Base-by-base conservation (phyloP, 2,888 invertebrate species). In the Amphipyra berbera region DNA sequence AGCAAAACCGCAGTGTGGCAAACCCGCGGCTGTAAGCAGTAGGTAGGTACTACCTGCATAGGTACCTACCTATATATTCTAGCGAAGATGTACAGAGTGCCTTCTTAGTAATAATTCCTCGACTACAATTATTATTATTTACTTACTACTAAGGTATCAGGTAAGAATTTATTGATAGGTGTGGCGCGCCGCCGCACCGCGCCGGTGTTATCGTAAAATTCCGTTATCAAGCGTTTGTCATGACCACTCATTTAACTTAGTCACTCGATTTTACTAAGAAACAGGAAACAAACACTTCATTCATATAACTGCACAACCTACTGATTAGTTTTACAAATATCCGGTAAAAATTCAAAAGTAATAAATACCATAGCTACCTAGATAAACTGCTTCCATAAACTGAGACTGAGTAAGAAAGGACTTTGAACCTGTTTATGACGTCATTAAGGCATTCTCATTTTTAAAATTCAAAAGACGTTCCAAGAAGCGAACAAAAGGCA, bases 401-500 rank as follows among this genome's bases (percentile, higher is more conserved):
- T 54, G 30, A 58, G 38, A 47, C 50, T 41, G 7, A 46, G 27
- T 35, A 30, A 50, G 27, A 59, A 15, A 13, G 9, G 12, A 37
- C 14, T 50, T 15, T 42, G 46, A 64, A 69, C 66, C 62, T 61
- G 63, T 55, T 63, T 38, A 46, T 62, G 71, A 79, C 76, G 79
- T 78, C 70, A 78, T 61, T 67, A 48, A 58, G 12, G 38, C 58
- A 63, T 63, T 57, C 56, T 57, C 44, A 66, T 54, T 79, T 72
- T 38, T 33, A 69, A 76, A 68, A 74, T 76, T 76, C 69, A 50
- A 68, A 61, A 68, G 63, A 63, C 71, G 72, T 85, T 83, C 85
- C 72, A 68, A 82, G 88, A 82, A 88, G 67, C 66, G 76, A 89
- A 92, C 91, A 91, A 92, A 89, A 88, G 89, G 79, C 78, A 67